These are phyloP conservation scores for Sorex araneus DNA, from an alignment of 2,113 vertebrate species.

Conservation along the genomic window DNA sequence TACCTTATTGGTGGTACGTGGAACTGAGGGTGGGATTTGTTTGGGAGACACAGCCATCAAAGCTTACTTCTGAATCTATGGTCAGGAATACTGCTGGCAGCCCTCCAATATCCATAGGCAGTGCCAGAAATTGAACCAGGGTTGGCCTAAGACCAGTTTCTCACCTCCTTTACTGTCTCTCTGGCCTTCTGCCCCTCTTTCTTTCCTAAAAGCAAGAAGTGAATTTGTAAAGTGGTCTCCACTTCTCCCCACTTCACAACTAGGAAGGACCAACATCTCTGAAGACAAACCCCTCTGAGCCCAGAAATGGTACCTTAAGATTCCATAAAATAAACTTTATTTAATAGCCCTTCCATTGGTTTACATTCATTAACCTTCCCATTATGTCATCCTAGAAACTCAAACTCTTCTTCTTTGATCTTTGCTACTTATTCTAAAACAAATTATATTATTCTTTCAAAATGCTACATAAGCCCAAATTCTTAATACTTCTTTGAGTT, in stretches of 20 bases:
- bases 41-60: too few species aligned
- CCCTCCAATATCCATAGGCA: too few species aligned
- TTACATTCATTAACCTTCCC: background rate
- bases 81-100: too few species aligned
- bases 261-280: slow-evolving; percentile 17
- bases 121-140: too few species aligned
- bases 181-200: background rate
- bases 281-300: background rate
- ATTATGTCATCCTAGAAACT: slow-evolving; percentile 1
- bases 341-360: slow-evolving; percentile 1
- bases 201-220: background rate
- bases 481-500: background rate
- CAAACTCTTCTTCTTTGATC: background rate
- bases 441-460: background rate
- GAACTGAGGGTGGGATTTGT: too few species aligned
- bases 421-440: slow-evolving; percentile 13
- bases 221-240: background rate
- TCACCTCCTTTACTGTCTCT: too few species aligned
- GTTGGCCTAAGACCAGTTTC: too few species aligned
- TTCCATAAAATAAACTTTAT: background rate
- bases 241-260: background rate
- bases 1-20: too few species aligned
- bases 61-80: too few species aligned
- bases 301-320: background rate
- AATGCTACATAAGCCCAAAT: background rate